Conservation (phyloP, 1,140 invertebrate species). For the Drosophila malerkotliana region DNA sequence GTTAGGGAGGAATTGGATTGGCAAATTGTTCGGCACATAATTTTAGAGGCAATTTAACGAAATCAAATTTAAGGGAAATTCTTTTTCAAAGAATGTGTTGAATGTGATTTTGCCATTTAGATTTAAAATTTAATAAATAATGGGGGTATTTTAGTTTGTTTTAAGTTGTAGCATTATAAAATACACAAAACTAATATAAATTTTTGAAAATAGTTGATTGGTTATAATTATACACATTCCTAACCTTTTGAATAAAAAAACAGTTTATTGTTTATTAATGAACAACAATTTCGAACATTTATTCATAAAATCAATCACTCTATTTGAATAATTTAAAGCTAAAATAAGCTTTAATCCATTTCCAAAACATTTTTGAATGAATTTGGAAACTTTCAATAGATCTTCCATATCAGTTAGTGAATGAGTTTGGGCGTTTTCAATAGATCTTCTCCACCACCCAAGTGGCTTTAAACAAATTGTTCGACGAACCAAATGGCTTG, state of each 20-base stretch:
- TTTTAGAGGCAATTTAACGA: constrained; percentile 76
- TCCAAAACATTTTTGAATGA: constrained; percentile 4
- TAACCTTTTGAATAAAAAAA: no score
- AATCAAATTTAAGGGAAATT: constrained; percentile 44
- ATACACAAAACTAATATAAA: not conserved
- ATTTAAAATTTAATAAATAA: not conserved
- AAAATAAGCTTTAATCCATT: constrained; percentile 1
- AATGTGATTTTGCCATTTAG: not conserved
- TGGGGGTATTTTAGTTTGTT: not conserved
- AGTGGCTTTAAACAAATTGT: constrained; percentile 30
- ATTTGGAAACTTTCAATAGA: not conserved
- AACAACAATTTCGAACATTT: no score
- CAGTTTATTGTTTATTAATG: no score
- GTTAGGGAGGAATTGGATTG: constrained; percentile 53
- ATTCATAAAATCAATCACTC: no score
- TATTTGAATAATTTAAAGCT: no score
- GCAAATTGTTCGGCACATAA: constrained; percentile 71
- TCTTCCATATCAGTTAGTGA: constrained; percentile 7
- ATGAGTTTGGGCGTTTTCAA: constrained; percentile 21
- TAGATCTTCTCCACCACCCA: constrained; percentile 1
- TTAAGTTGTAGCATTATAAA: not conserved
- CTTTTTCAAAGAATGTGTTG: constrained; percentile 18
- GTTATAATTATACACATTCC: no score
- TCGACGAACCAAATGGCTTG: constrained; percentile 47
- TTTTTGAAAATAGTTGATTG: no score